phyloP scores from a whole-genome alignment of 1,140 invertebrate genomes.

The Drosophila biarmipes region DNA sequence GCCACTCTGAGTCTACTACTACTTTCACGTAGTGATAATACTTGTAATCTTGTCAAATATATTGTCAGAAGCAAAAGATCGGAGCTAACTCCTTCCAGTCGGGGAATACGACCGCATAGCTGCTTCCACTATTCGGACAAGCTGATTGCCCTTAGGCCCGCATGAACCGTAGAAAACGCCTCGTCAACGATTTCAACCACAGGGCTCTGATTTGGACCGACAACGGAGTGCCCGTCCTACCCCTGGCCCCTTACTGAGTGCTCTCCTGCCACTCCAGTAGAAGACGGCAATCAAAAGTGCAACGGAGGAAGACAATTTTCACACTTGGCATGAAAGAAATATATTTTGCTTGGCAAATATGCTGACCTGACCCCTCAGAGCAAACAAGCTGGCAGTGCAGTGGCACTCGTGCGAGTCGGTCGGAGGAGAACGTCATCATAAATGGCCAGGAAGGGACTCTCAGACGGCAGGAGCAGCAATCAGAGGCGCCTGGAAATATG shows the following conservation, averaged over 20 bases:
- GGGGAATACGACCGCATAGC: not conserved
- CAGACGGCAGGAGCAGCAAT: constrained; percentile 48
- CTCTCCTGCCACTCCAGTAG: constrained; percentile 52
- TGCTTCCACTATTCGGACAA: not conserved
- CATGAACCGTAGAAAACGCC: constrained; percentile 27
- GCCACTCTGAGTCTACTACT: not conserved
- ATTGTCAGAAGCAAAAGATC: no score
- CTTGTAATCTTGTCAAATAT: no score
- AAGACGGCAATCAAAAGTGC: constrained; percentile 78
- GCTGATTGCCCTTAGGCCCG: constrained; percentile 25
- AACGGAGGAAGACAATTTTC: constrained; percentile 75
- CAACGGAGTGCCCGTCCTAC: constrained; percentile 20
- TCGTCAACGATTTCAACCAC: constrained; percentile 60
- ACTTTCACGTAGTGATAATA: no score
- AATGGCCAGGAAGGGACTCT: constrained; percentile 46
- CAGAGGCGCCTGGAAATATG: constrained; percentile 72
- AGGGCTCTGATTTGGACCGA: constrained; percentile 51
- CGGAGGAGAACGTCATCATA: constrained; percentile 74
- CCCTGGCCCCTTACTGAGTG: constrained; percentile 6
- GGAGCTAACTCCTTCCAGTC: not conserved
- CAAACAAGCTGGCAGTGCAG: constrained; percentile 70
- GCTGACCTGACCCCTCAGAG: constrained; percentile 79
- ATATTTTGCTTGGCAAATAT: constrained; percentile 77
- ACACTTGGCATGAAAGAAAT: constrained; percentile 67
- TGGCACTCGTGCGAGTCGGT: constrained; percentile 69